Conservation (phyloP, 2,797 vertebrate species). For the Nannoperca obscura region DNA sequence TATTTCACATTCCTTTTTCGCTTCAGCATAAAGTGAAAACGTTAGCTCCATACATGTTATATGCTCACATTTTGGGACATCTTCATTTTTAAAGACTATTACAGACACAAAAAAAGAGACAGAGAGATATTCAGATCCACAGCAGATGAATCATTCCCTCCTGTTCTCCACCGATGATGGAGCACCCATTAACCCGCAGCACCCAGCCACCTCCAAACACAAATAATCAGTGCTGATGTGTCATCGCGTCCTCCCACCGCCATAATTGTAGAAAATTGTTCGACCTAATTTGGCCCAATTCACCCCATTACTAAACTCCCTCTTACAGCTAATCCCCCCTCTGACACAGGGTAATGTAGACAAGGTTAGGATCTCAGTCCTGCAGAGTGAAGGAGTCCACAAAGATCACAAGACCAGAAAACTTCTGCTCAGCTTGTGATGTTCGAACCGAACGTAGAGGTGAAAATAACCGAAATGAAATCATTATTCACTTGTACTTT, state of each 20-base stretch:
- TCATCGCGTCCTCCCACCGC: constrained; percentile 81
- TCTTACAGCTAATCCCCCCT: constrained; percentile 81
- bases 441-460: not conserved
- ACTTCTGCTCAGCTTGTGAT: not conserved
- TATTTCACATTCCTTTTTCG: not conserved
- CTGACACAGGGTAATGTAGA: constrained; percentile 75
- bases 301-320: constrained; percentile 48
- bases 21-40: constrained; percentile 4
- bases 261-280: constrained; percentile 90
- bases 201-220: constrained; percentile 66
- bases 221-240: constrained; percentile 85
- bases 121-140: constrained; percentile 3
- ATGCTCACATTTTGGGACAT: constrained; percentile 26
- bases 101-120: not conserved
- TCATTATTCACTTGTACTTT: not conserved
- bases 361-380: constrained; percentile 50
- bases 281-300: constrained; percentile 86
- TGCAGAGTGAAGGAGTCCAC: constrained; percentile 29
- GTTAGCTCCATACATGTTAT: constrained; percentile 9
- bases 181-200: constrained; percentile 57
- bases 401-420: constrained; percentile 9
- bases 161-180: constrained; percentile 59
- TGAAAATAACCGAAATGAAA: not conserved
- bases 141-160: constrained; percentile 67
- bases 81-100: constrained; percentile 18